Evolutionary conservation across 2,113 vertebrate genomes (phyloP).

Genomic region (Dolichotis patagonum): DNA sequence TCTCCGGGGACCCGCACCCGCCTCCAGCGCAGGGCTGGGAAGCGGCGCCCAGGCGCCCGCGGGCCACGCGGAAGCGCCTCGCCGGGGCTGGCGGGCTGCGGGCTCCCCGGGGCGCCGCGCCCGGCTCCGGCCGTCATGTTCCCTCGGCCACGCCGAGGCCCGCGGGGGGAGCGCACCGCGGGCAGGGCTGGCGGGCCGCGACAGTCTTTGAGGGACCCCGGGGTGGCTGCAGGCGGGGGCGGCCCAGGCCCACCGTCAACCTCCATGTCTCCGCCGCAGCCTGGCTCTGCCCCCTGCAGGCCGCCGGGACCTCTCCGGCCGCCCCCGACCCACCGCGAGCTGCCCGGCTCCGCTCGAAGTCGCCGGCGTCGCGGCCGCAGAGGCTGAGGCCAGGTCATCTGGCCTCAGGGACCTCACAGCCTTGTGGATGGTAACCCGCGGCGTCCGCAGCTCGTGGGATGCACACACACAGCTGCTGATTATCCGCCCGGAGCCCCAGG

Average conservation of each 20-base stretch:
- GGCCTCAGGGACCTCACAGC: background rate
- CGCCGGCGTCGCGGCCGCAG: background rate
- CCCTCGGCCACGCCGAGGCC: background rate
- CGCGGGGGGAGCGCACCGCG: constrained; percentile 6
- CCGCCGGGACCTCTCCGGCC: background rate
- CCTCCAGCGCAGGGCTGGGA: background rate
- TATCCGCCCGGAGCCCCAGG: background rate
- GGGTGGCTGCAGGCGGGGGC: background rate
- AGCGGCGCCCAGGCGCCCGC: background rate
- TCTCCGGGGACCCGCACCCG: background rate
- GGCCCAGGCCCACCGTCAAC: background rate
- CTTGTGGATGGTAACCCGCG: background rate
- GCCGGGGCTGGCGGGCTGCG: background rate
- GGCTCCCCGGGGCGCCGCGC: background rate
- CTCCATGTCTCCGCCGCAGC: background rate
- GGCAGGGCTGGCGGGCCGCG: background rate
- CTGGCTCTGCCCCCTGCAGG: constrained; percentile 68
- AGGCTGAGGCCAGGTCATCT: constrained; percentile 36
- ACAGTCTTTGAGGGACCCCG: background rate
- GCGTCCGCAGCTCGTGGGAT: background rate
- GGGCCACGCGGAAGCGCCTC: constrained; percentile 40
- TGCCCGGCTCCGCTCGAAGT: background rate
- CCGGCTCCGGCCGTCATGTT: background rate
- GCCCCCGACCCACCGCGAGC: constrained; percentile 6
- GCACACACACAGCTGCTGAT: background rate